Evolutionary conservation across 1,140 invertebrate species (phyloP).

Genomic region (Amyelois transitella): DNA sequence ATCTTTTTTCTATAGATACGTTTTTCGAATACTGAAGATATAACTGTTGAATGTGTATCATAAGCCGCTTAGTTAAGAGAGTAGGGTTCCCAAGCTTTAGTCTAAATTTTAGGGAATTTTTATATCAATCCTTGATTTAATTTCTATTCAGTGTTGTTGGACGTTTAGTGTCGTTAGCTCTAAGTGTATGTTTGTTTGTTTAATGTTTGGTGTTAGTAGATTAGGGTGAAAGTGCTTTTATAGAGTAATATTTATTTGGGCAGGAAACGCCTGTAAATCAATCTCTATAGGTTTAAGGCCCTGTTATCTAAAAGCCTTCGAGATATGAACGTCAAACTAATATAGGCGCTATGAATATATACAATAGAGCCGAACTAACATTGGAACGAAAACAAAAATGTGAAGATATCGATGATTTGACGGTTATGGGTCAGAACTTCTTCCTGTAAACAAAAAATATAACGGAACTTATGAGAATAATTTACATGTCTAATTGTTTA

Average conservation of each 20-base stretch:
- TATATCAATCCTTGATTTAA: constrained; percentile 32
- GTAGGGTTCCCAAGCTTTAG: constrained; percentile 58
- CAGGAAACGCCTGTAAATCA: neutral
- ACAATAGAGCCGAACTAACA: neutral
- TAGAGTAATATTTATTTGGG: constrained; percentile 27
- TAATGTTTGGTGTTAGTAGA: constrained; percentile 66
- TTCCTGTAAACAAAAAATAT: neutral
- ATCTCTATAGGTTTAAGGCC: neutral
- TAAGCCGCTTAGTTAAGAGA: constrained; percentile 40
- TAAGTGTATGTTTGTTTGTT: constrained; percentile 53
- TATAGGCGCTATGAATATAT: neutral
- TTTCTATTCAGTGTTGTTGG: constrained; percentile 37
- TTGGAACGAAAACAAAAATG: too few relatives aligned
- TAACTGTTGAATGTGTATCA: constrained; percentile 15
- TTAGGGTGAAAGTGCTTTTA: constrained; percentile 61
- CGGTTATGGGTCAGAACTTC: neutral
- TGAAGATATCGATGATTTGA: neutral
- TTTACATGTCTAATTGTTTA: neutral
- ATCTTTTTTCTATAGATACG: constrained; percentile 20
- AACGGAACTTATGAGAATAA: constrained; percentile 10
- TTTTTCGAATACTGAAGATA: constrained; percentile 53
- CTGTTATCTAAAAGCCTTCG: neutral
- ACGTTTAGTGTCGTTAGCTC: constrained; percentile 24
- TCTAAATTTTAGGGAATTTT: constrained; percentile 43
- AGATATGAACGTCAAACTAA: neutral